Evolutionary conservation across 2,888 invertebrate species (phyloP).

Genomic region (Aricia artaxerxes): DNA sequence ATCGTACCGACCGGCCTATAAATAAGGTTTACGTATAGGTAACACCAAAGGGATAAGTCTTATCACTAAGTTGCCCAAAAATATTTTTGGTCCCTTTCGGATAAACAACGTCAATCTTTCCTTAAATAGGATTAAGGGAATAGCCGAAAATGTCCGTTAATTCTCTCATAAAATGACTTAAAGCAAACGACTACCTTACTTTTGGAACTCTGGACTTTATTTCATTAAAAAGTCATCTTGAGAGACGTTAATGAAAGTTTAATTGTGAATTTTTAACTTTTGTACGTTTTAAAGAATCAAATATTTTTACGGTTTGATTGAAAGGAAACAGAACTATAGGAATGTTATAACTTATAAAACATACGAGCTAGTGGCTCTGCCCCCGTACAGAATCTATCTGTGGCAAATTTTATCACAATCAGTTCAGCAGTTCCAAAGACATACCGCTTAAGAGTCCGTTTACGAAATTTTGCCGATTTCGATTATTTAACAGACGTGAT

Average conservation of each 20-base stretch:
- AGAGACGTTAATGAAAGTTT: neutral
- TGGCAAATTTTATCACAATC: no score
- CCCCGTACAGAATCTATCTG: no score
- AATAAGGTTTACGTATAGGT: neutral
- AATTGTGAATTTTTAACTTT: neutral
- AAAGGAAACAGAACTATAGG: no score
- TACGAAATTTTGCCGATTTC: no score
- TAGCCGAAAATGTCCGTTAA: neutral
- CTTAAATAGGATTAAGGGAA: neutral
- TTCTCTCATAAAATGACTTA: neutral
- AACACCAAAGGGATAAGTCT: neutral
- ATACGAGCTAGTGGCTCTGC: no score
- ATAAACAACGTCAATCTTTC: neutral
- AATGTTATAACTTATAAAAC: no score
- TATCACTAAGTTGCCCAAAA: conserved; percentile 5
- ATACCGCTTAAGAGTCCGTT: no score
- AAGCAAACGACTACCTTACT: neutral
- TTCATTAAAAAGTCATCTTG: neutral
- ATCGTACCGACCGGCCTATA: neutral
- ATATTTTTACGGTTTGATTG: no score
- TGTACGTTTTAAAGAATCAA: no score
- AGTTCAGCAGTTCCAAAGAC: no score
- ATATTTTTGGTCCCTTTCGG: conserved; percentile 3
- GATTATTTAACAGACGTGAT: no score
- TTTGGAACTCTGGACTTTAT: neutral